phyloP scores from a whole-genome alignment of 2,888 invertebrate species.

The Drosophila mettleri region DNA sequence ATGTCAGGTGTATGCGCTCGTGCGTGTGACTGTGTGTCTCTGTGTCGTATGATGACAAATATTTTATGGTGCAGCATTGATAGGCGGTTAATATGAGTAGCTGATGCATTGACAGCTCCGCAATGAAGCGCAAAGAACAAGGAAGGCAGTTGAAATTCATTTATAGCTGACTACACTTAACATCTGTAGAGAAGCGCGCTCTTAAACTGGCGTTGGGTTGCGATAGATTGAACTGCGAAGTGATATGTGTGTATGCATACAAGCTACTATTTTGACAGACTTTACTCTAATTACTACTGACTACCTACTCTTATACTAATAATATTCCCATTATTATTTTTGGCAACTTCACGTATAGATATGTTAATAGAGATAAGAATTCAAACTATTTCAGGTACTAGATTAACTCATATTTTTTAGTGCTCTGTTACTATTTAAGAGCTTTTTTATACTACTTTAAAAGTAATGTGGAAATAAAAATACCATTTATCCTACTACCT shows the following conservation, averaged over 20 bases:
- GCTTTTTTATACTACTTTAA: too few species aligned
- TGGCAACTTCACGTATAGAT: background rate
- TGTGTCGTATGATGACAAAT: constrained; percentile 48
- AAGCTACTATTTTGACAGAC: background rate
- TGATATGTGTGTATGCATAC: too few species aligned
- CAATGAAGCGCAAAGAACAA: constrained; percentile 12
- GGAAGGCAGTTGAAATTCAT: constrained; percentile 27
- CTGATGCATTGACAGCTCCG: constrained; percentile 45
- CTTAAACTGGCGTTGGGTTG: background rate
- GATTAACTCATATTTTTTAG: too few species aligned
- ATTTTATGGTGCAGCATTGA: constrained; percentile 60
- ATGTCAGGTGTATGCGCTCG: constrained; percentile 10
- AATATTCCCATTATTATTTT: background rate
- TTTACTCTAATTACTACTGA: background rate
- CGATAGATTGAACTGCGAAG: background rate
- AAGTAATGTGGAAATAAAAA: too few species aligned
- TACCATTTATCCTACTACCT: too few species aligned
- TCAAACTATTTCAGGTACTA: background rate
- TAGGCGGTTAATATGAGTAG: constrained; percentile 51
- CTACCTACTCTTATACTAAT: background rate
- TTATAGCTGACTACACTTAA: constrained; percentile 8
- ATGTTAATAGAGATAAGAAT: too few species aligned
- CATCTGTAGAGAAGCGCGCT: background rate
- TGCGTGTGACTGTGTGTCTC: constrained; percentile 21
- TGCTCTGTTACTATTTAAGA: too few species aligned